Percentiles rank a stretch among this genome's conserved stretches.
phyloP scores from a whole-genome alignment of 2,797 vertebrate genomes.

The Phalloptychus januarius region DNA sequence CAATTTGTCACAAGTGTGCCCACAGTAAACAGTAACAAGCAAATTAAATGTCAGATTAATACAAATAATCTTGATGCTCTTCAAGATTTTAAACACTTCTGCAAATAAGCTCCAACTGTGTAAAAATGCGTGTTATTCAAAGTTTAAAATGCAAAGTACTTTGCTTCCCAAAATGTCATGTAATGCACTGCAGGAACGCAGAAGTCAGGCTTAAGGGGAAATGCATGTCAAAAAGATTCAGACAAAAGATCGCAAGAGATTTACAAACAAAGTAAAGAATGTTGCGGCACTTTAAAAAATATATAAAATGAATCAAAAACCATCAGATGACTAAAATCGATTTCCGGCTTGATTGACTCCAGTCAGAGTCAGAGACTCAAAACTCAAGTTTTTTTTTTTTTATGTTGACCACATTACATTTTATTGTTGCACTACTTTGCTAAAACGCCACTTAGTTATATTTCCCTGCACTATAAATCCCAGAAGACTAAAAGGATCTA shows the following conservation, averaged over 20 bases:
- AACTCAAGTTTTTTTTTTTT: not conserved
- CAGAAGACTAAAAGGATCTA: constrained; percentile 17
- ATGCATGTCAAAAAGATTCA: constrained; percentile 17
- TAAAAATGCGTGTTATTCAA: constrained; percentile 49
- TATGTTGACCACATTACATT: not conserved
- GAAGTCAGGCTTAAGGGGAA: constrained; percentile 26
- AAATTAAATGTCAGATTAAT: constrained; percentile 7
- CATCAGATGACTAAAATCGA: not conserved
- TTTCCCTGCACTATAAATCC: constrained; percentile 26
- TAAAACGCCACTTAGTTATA: not conserved
- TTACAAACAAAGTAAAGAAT: not conserved
- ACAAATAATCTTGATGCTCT: constrained; percentile 13
- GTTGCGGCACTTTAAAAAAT: not conserved
- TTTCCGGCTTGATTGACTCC: not conserved
- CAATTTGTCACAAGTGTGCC: not conserved
- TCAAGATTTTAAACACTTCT: constrained; percentile 27
- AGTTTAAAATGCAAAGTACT: constrained; percentile 52
- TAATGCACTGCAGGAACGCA: constrained; percentile 49
- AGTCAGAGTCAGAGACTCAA: not conserved
- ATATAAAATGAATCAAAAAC: not conserved
- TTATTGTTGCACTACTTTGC: not conserved
- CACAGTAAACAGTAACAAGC: not conserved
- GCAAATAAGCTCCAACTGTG: constrained; percentile 36
- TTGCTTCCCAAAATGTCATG: constrained; percentile 32
- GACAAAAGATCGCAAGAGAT: constrained; percentile 16